These are phyloP conservation scores for Montipora capitata DNA, from an alignment of 92 coral and sea anemone species.

Conservation along the genomic window DNA sequence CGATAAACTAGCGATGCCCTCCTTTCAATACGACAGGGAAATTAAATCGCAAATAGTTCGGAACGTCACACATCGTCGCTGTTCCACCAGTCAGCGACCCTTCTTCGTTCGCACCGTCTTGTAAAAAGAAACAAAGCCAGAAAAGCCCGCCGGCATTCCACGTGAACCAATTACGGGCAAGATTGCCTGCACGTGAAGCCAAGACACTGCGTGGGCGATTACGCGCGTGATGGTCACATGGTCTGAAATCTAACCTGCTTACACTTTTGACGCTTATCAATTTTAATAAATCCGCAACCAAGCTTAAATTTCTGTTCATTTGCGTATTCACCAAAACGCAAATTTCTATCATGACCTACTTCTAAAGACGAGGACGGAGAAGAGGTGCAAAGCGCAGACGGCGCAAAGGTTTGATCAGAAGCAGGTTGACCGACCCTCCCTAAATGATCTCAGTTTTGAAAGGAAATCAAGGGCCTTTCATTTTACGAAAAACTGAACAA, in stretches of 20 bases:
- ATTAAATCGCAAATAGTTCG: not conserved
- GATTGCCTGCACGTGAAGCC: not conserved
- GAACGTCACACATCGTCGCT: not conserved
- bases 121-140: not conserved
- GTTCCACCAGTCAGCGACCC: not conserved
- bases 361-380: no score
- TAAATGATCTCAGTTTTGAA: no score
- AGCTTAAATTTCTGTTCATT: no score
- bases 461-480: no score
- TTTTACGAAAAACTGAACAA: no score
- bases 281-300: no score
- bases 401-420: no score
- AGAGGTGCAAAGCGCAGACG: no score
- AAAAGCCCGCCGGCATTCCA: not conserved
- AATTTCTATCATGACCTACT: no score
- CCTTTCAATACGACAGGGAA: not conserved
- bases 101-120: not conserved
- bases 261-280: no score
- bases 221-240: not conserved
- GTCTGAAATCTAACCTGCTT: not conserved
- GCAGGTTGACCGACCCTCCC: no score
- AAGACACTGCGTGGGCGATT: not conserved
- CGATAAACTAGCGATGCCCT: not conserved
- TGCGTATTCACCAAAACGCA: no score
- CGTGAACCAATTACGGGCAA: slow-evolving; percentile 3